phyloP scores from a whole-genome alignment of 2,888 invertebrate species.

The Chironomus tentans region DNA sequence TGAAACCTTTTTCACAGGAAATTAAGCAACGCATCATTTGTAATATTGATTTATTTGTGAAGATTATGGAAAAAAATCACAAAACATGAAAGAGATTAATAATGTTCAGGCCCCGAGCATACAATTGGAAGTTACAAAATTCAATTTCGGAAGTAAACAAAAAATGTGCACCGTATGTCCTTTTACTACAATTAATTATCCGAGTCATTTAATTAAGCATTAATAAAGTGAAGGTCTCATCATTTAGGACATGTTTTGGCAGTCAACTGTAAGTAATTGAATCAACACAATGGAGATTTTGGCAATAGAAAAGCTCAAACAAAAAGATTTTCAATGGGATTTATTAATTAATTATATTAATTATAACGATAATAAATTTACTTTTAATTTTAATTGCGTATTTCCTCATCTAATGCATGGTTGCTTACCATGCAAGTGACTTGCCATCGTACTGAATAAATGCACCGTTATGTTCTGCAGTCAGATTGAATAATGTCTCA shows the following conservation, averaged over 20 bases:
- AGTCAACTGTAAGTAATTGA: too few species aligned
- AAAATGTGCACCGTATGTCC: not conserved
- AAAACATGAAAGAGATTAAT: too few species aligned
- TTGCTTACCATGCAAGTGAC: conserved; percentile 59
- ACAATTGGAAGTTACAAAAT: not conserved
- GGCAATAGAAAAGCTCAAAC: not conserved
- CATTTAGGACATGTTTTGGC: not conserved
- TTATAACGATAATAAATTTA: not conserved
- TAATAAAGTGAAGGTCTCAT: not conserved
- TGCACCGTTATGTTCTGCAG: conserved; percentile 59
- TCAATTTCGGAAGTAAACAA: not conserved
- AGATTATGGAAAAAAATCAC: not conserved
- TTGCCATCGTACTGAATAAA: conserved; percentile 72
- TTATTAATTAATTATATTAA: not conserved
- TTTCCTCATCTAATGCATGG: not conserved
- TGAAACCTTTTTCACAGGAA: not conserved
- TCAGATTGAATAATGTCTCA: conserved; percentile 52
- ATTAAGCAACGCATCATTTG: not conserved
- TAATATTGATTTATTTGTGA: too few species aligned
- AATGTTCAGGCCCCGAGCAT: not conserved
- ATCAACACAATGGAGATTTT: not conserved
- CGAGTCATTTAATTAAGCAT: conserved; percentile 10
- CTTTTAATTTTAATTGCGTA: not conserved
- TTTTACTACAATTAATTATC: conserved; percentile 1
- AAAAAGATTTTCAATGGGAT: not conserved